Percentiles rank a stretch among this genome's conserved stretches.
Conservation (phyloP, 2,888 invertebrate genomes). For the Pseudanteris insignis region DNA sequence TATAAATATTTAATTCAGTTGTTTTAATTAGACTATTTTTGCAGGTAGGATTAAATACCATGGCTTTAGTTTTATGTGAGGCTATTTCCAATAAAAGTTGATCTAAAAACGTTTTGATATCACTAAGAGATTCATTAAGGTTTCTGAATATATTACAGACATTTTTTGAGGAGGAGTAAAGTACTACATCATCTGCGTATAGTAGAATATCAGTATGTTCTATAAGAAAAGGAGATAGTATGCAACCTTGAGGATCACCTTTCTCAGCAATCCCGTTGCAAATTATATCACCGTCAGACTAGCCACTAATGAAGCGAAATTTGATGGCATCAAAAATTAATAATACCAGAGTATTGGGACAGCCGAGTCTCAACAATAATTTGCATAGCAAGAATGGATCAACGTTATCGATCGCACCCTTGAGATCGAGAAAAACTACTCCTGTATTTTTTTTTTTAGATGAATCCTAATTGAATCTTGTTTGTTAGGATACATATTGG, state of each 20-base stretch:
- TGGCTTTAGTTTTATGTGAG: not conserved
- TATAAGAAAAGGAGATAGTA: not conserved
- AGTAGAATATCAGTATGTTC: not conserved
- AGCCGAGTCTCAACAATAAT: not conserved
- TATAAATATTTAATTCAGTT: not conserved
- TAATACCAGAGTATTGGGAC: not conserved
- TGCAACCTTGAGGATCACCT: not conserved
- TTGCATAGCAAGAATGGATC: not conserved
- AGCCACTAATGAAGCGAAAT: no score
- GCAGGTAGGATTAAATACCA: not conserved
- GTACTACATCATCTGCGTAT: not conserved
- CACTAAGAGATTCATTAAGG: not conserved
- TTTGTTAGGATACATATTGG: no score
- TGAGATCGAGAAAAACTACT: not conserved
- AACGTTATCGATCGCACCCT: conserved; percentile 1
- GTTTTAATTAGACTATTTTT: not conserved
- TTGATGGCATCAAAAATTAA: no score
- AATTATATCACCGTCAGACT: not conserved
- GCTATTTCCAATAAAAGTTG: not conserved
- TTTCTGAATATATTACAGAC: not conserved
- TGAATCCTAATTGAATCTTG: not conserved
- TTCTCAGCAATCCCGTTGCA: not conserved
- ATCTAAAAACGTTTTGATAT: not conserved
- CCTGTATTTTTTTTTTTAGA: not conserved
- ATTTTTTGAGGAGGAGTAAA: not conserved